Percentiles rank a stretch among this genome's conserved stretches.
These are phyloP conservation scores for Alauda arvensis DNA, from an alignment of 2,797 vertebrate species.

Conservation along the genomic window DNA sequence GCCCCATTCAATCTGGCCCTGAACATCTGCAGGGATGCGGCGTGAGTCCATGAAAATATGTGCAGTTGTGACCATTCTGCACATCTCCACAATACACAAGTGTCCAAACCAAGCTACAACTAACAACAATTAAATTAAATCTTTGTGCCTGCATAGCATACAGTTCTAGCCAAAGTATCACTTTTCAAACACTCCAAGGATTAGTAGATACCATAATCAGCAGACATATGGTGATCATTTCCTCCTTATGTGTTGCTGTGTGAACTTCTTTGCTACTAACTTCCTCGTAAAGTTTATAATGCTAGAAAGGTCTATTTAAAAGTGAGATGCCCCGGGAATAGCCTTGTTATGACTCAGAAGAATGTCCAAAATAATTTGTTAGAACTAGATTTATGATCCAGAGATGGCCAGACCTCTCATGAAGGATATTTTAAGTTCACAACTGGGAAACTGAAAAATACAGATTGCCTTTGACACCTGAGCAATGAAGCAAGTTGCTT, in stretches of 20 bases:
- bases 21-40: background rate
- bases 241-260: background rate
- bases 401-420: background rate
- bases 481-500: background rate
- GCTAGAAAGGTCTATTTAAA: background rate
- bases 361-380: background rate
- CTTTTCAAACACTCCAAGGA: background rate
- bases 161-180: background rate
- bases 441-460: background rate
- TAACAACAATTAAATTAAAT: background rate
- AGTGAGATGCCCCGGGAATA: background rate
- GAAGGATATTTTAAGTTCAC: background rate
- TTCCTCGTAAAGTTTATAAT: background rate
- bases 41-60: background rate
- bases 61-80: background rate
- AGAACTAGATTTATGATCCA: background rate
- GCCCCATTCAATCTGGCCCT: background rate
- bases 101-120: background rate
- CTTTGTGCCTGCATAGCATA: background rate
- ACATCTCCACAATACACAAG: background rate
- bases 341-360: background rate
- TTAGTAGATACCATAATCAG: background rate
- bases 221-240: background rate
- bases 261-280: background rate
- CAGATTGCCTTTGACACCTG: background rate